These are phyloP conservation scores for Epizoanthus scotinus DNA, from an alignment of 92 coral and sea anemone genomes.

Conservation along the genomic window DNA sequence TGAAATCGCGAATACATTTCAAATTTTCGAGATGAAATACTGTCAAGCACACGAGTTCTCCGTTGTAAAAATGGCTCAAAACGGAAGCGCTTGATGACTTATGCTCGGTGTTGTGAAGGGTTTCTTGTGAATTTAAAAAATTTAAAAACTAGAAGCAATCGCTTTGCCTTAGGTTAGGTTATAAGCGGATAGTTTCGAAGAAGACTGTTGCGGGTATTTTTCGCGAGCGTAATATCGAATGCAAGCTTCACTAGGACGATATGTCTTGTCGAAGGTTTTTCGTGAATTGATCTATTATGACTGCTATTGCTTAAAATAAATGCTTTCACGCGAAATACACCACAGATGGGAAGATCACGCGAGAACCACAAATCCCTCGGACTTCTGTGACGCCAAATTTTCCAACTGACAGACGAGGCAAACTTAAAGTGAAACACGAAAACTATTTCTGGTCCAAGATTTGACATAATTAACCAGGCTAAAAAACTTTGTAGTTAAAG, in stretches of 20 bases:
- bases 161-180: too few species aligned
- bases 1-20: background rate
- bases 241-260: background rate
- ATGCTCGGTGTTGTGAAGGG: constrained; percentile 2
- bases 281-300: constrained; percentile 18
- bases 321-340: constrained; percentile 38
- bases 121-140: constrained; percentile 5
- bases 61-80: background rate
- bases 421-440: background rate
- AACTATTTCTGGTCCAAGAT: background rate
- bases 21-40: background rate
- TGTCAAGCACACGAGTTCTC: too few species aligned
- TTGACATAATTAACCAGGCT: constrained; percentile 3
- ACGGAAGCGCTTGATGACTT: background rate
- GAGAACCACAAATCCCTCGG: constrained; percentile 3
- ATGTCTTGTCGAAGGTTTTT: background rate
- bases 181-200: constrained; percentile 4
- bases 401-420: constrained; percentile 7
- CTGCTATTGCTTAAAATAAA: constrained; percentile 28
- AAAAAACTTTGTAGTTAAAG: constrained; percentile 1
- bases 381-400: background rate
- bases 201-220: background rate
- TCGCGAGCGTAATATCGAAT: background rate
- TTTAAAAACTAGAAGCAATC: background rate
- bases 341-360: constrained; percentile 42